Evolutionary conservation across 2,888 invertebrate genomes (phyloP), one percentile per base, ranked within the genome.

Genomic region (Cacoxenus indagator): DNA sequence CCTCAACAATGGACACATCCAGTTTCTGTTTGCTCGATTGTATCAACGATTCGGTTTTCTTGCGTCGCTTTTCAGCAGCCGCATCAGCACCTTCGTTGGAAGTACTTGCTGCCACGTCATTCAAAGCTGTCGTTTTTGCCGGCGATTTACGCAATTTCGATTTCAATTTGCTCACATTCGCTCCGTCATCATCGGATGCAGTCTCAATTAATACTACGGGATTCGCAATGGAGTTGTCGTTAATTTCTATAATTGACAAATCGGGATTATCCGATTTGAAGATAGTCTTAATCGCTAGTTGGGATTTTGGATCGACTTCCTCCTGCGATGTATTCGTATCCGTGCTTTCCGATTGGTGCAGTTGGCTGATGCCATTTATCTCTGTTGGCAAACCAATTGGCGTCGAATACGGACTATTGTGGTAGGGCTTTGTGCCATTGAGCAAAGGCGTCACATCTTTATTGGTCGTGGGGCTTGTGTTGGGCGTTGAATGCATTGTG

Each of bases 221-320:
- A 62, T 84, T 85, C 68, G 84, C 84, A 1, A 81, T 73, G 70
- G 84, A 82, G 51, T 81, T 77, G 73, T 82, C 84, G 75, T 83
- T 87, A 69, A 87, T 88, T 80, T 88, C 87, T 83, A 88, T 88
- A 88, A 88, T 88, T 87, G 88, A 86, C 87, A 87, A 84, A 77
- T 88, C 81, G 73, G 88, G 87, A 80, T 88, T 87, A 84, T 85
- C 84, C 68, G 77, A 81, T 76, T 86, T 87, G 67, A 87, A 88
- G 86, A 88, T 87, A 84, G 87, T 87, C 84, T 87, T 87, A 78
- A 85, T 87, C 67, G 88, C 87, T 83, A 88, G 76, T 75, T 85
- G 86, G 45, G 87, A 87, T 78, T 88, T 88, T 6, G 87, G 86
- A 76, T 88, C 87, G 37, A 87, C 87, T 74, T 88, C 88, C 64